Base-by-base conservation (phyloP, 2,113 vertebrate genomes). In the Rhombomys opimus region DNA sequence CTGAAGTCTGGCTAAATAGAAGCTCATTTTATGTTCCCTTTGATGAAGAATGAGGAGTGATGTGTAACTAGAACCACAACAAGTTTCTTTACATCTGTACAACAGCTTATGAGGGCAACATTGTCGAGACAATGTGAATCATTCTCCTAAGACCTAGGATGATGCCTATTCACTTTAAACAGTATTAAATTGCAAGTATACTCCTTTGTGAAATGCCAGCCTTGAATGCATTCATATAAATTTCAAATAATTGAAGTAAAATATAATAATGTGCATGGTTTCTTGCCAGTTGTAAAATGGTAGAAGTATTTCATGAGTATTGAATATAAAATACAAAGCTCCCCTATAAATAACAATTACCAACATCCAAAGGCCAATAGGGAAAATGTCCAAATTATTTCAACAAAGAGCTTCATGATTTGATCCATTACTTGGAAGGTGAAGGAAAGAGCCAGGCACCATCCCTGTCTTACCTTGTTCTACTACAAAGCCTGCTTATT, bases 191-290 rank as follows among this genome's bases (percentile, higher is more conserved):
- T 91, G 18, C 75, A 27, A 32, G 41, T 32, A 54, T 12, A 52
- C 7, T 54, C 25, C 41, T 91, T 81, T 57, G 88, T 57, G 25
- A 63, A 85, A 89, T 82, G 10, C 27, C 57, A 75, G 27, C 5
- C 54, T 57, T 50, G 23, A 7, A 5, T 18, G n/a, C 46, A 84
- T 63, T 50, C 77, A 91, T 11, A 85, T n/a, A 91, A 68, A 86
- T 18, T 75, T 84, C 50, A 68, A 96, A 11, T 90, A 35, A 89
- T 5, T 63, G 9, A 61, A 78, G 61, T 72, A 70, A 70, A 95
- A 92, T 38, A 25, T 82, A 77, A 87, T 38, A 76, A 52, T 12
- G 0, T 54, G 35, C 12, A 78, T 38, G 73, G 27, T 75, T 90
- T 89, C 11, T 80, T 1, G 8, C 2, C 67, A 41, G 27, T 17